Evolutionary conservation across 2,113 vertebrate species (phyloP).

Genomic region (Willisornis vidua): DNA sequence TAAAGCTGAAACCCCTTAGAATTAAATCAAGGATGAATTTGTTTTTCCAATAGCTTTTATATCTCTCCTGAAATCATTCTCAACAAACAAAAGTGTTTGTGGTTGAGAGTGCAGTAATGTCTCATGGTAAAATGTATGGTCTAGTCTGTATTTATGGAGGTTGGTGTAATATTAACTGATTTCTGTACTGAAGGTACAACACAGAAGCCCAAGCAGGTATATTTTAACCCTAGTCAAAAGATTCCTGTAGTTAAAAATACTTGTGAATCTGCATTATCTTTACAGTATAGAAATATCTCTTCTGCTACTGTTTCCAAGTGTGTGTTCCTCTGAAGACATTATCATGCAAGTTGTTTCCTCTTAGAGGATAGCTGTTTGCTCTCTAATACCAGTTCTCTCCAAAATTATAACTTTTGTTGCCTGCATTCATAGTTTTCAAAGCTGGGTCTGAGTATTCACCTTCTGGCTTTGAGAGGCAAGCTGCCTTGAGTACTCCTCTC

Average conservation of each 20-base stretch:
- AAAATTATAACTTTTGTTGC: not conserved
- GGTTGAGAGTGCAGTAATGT: not conserved
- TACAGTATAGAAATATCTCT: not conserved
- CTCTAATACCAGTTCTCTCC: not conserved
- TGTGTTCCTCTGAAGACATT: not conserved
- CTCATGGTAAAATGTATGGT: not conserved
- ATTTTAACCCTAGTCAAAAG: not conserved
- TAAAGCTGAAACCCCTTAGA: not conserved
- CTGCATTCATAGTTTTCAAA: not conserved
- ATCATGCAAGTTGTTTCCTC: not conserved
- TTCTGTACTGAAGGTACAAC: not conserved
- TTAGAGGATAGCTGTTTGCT: not conserved
- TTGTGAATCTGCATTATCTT: not conserved
- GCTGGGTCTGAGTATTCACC: not conserved
- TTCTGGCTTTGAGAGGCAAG: not conserved
- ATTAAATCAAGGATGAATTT: not conserved
- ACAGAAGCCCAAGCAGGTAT: not conserved
- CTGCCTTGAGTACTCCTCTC: not conserved
- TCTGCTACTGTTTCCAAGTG: not conserved
- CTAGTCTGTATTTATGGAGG: not conserved
- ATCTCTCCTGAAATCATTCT: not conserved
- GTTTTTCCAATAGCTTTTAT: not conserved
- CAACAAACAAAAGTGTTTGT: not conserved
- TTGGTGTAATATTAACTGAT: not conserved
- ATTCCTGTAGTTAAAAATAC: not conserved